A percentile compares a stretch with the other conserved stretches of the same genome.
phyloP scores from a whole-genome alignment of 2,888 invertebrate species.

The Rhogogaster chlorosoma region DNA sequence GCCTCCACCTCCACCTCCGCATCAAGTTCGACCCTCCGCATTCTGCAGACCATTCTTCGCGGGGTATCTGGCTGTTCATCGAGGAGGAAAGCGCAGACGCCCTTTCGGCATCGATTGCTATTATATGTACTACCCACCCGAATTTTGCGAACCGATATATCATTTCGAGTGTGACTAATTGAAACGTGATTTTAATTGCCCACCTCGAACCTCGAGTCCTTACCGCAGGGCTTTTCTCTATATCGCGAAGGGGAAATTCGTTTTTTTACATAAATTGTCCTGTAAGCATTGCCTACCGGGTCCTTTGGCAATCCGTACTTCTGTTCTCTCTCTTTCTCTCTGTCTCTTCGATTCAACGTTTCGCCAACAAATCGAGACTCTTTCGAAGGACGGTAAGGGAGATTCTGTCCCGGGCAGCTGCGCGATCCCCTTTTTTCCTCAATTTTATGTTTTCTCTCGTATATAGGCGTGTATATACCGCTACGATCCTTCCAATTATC shows the following conservation, averaged over 20 bases:
- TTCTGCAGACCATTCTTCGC: constrained; percentile 21
- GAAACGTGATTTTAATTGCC: constrained; percentile 36
- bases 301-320: not conserved
- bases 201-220: not conserved
- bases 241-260: too few relatives aligned
- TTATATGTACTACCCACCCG: constrained; percentile 15
- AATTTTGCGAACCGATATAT: constrained; percentile 9
- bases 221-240: too few relatives aligned
- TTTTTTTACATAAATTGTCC: too few relatives aligned
- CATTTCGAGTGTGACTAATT: constrained; percentile 38
- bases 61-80: constrained; percentile 13
- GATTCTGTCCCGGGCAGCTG: not conserved
- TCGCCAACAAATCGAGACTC: constrained; percentile 1
- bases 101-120: constrained; percentile 34
- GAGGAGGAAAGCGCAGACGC: constrained; percentile 25
- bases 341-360: not conserved
- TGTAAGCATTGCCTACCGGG: not conserved
- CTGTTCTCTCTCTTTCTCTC: not conserved
- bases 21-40: not conserved
- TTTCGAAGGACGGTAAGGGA: not conserved
- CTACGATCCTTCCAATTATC: constrained; percentile 42
- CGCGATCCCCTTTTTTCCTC: constrained; percentile 24
- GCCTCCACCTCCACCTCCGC: not conserved
- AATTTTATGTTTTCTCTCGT: constrained; percentile 31
- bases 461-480: not conserved